A percentile compares a stretch with the other conserved stretches of the same genome.
Evolutionary conservation across 2,113 vertebrate species (phyloP).

Genomic region (Lichenostomus cassidix): DNA sequence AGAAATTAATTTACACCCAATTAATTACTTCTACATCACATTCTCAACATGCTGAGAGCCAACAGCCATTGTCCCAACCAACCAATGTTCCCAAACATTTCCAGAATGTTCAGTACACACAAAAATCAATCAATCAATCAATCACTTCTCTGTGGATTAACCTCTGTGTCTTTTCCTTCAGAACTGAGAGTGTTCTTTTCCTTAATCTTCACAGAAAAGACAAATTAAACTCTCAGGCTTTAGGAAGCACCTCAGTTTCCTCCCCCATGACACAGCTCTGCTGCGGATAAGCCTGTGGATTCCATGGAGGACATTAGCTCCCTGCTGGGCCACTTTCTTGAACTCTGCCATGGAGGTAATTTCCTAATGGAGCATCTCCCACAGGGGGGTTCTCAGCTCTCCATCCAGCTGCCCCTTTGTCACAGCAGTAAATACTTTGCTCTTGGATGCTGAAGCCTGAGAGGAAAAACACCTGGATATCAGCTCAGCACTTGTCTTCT

Average conservation of each 20-base stretch:
- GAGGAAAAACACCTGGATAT: neutral
- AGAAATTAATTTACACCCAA: neutral
- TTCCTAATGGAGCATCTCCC: slow-evolving; percentile 45
- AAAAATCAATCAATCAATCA: slow-evolving; percentile 29
- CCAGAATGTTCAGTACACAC: slow-evolving; percentile 38
- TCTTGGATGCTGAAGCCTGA: neutral
- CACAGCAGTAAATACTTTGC: neutral
- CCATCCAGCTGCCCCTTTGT: neutral
- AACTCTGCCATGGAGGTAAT: neutral
- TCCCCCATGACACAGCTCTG: neutral
- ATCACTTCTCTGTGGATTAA: slow-evolving; percentile 3
- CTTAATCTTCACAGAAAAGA: neutral
- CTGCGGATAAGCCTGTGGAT: neutral
- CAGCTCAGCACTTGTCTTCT: neutral
- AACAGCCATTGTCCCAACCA: neutral
- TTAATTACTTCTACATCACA: neutral
- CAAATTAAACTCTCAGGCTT: neutral
- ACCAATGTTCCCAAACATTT: slow-evolving; percentile 6
- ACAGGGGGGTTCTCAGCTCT: neutral
- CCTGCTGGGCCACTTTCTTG: neutral
- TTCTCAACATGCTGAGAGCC: neutral
- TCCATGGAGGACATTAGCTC: neutral
- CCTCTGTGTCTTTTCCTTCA: neutral
- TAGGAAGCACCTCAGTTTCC: neutral
- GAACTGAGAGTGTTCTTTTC: neutral